Percentiles rank a stretch among this genome's conserved stretches.
phyloP scores from a whole-genome alignment of 1,140 invertebrate species.

The Papilio polyxenes region DNA sequence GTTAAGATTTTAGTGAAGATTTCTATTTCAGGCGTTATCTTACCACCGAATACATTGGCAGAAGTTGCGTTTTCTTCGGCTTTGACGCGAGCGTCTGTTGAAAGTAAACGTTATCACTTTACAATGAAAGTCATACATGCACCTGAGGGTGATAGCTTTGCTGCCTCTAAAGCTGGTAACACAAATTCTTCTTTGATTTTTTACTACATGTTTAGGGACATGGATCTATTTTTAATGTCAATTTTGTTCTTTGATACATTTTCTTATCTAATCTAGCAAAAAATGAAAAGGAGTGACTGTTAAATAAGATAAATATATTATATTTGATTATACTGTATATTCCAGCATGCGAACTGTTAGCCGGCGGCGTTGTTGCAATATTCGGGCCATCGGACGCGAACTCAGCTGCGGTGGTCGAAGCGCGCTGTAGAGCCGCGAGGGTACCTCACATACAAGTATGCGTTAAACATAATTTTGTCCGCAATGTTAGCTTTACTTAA shows the following conservation, averaged over 20 bases:
- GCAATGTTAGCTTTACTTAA: too few species aligned
- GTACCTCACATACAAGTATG: slow-evolving; percentile 72
- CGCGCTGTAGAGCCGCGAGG: slow-evolving; percentile 57
- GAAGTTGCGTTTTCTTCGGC: slow-evolving; percentile 72
- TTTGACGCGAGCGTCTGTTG: slow-evolving; percentile 65
- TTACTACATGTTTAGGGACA: background rate
- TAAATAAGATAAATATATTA: too few species aligned
- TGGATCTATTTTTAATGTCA: background rate
- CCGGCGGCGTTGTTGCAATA: slow-evolving; percentile 66
- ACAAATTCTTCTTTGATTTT: background rate
- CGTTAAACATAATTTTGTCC: background rate
- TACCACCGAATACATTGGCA: slow-evolving; percentile 67
- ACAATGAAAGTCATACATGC: slow-evolving; percentile 60
- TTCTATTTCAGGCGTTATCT: slow-evolving; percentile 61
- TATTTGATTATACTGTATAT: slow-evolving; percentile 37
- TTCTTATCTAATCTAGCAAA: too few species aligned
- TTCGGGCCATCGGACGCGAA: slow-evolving; percentile 66
- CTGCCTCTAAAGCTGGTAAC: slow-evolving; percentile 72
- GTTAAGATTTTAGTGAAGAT: background rate
- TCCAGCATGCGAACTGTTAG: slow-evolving; percentile 63
- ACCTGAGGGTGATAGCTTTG: slow-evolving; percentile 66
- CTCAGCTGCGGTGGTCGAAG: slow-evolving; percentile 64
- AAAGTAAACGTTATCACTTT: slow-evolving; percentile 66
- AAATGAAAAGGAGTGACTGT: too few species aligned
- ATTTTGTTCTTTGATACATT: background rate